A percentile compares a stretch with the other conserved stretches of the same genome.
phyloP scores from a whole-genome alignment of 2,888 invertebrate species.

The Diogma glabrata region DNA sequence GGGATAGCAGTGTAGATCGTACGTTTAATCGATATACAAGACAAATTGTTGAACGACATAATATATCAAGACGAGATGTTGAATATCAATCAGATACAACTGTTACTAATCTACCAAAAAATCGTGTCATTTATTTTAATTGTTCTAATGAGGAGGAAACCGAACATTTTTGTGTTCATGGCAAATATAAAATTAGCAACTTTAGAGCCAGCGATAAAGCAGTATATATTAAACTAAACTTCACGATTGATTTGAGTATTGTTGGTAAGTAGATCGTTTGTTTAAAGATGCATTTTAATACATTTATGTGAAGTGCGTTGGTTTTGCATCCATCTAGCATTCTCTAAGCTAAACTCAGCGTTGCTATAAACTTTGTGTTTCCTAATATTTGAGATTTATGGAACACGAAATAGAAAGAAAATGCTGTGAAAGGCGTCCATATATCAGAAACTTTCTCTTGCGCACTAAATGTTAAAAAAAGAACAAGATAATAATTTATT shows the following conservation, averaged over 20 bases:
- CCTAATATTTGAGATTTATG: too few relatives aligned
- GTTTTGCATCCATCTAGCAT: too few relatives aligned
- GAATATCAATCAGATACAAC: not conserved
- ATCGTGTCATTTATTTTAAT: constrained; percentile 36
- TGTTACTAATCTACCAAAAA: constrained; percentile 26
- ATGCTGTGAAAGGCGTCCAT: too few relatives aligned
- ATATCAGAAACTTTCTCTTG: too few relatives aligned
- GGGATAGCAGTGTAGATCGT: not conserved
- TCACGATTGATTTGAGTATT: constrained; percentile 5
- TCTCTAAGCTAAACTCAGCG: too few relatives aligned
- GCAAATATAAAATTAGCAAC: not conserved
- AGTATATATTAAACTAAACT: not conserved
- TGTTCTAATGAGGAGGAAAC: constrained; percentile 24
- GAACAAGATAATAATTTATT: too few relatives aligned
- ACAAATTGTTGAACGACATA: not conserved
- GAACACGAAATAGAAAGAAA: too few relatives aligned
- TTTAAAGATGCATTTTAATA: too few relatives aligned
- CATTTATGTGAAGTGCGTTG: too few relatives aligned
- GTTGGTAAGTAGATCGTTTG: constrained; percentile 2
- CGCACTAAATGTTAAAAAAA: too few relatives aligned
- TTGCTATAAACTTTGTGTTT: too few relatives aligned
- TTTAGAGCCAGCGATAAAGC: not conserved
- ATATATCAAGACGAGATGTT: not conserved
- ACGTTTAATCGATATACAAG: constrained; percentile 3
- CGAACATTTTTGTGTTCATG: constrained; percentile 1